Conservation (phyloP, 2,888 invertebrate genomes). For the Deilephila porcellus region DNA sequence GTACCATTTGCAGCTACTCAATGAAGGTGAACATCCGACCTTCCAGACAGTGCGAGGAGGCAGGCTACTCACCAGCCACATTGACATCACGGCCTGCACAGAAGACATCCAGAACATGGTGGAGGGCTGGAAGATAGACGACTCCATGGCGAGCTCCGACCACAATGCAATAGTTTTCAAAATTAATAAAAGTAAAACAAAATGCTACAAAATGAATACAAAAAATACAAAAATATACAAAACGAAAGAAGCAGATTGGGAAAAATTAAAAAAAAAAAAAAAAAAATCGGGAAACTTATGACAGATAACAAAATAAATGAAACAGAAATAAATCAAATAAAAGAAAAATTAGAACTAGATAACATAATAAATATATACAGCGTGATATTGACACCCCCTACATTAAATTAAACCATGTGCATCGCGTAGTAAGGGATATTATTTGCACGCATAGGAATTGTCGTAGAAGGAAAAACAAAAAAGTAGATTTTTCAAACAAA, state of each 20-base stretch:
- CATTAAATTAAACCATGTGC: too few relatives aligned
- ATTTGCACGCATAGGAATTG: too few relatives aligned
- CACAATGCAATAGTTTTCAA: constrained; percentile 34
- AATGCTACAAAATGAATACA: too few relatives aligned
- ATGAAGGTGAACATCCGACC: constrained; percentile 36
- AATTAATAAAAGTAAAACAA: not conserved
- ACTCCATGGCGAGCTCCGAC: constrained; percentile 34
- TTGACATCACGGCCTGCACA: too few relatives aligned
- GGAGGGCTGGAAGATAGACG: constrained; percentile 32
- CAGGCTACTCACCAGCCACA: too few relatives aligned
- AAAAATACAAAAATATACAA: constrained; percentile 27
- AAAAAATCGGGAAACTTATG: not conserved
- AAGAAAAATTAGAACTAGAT: constrained; percentile 24
- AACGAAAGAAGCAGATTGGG: constrained; percentile 21
- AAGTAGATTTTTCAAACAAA: too few relatives aligned
- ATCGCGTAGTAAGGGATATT: too few relatives aligned
- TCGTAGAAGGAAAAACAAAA: too few relatives aligned
- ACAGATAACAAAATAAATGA: constrained; percentile 6
- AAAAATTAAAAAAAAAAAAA: not conserved
- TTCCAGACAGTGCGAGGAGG: too few relatives aligned
- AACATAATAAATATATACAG: not conserved
- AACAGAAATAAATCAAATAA: constrained; percentile 29
- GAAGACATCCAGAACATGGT: too few relatives aligned
- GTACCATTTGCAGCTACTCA: constrained; percentile 34
- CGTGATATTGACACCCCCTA: too few relatives aligned